A percentile compares a stretch with the other conserved stretches of the same genome.
Conservation (phyloP, 2,888 invertebrate species). For the Teinopalpus imperialis region DNA sequence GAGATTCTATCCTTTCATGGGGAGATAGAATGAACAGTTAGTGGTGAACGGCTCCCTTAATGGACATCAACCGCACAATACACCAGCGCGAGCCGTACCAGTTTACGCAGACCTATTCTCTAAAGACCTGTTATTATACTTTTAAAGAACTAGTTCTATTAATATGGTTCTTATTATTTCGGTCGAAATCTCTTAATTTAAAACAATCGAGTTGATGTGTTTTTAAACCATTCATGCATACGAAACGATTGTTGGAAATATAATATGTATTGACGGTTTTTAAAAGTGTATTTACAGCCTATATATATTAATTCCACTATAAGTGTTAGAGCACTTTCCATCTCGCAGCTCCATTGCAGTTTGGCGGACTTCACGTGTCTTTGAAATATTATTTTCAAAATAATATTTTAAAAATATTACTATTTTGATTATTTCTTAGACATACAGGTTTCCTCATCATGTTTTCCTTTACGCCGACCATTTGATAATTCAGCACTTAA, state of each 20-base stretch:
- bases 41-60: neutral
- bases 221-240: neutral
- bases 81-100: neutral
- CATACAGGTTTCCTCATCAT: no score
- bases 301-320: no score
- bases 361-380: no score
- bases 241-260: neutral
- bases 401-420: no score
- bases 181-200: constrained; percentile 2
- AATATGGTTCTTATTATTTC: neutral
- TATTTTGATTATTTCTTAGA: no score
- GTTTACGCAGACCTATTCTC: neutral
- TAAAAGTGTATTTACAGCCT: no score
- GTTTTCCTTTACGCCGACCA: no score
- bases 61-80: constrained; percentile 7
- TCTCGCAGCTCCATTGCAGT: no score
- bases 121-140: neutral
- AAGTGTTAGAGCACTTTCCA: no score
- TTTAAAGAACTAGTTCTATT: neutral
- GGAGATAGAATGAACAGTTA: neutral
- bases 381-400: no score
- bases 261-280: no score
- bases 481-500: no score
- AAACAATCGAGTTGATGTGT: neutral
- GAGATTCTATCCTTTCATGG: neutral